phyloP scores from a whole-genome alignment of 2,888 invertebrate genomes.

The Tribolium freemani region DNA sequence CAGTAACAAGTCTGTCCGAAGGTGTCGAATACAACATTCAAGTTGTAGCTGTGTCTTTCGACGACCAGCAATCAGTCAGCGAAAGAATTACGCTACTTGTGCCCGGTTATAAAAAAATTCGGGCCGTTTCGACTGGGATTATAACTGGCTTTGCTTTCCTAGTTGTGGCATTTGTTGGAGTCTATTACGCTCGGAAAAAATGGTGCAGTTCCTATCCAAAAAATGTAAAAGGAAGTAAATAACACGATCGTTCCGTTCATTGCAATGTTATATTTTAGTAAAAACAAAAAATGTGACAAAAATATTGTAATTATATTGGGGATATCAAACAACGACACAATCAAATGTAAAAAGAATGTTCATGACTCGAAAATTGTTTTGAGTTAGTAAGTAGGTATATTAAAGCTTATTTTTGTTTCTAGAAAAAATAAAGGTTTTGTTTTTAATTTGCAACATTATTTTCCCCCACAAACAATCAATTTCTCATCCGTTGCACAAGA shows the following conservation, averaged over 20 bases:
- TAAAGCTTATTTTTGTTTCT: too few relatives aligned
- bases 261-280: background rate
- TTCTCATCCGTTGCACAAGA: too few relatives aligned
- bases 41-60: constrained; percentile 76
- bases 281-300: too few relatives aligned
- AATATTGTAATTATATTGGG: too few relatives aligned
- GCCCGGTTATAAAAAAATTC: constrained; percentile 79
- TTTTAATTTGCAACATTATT: too few relatives aligned
- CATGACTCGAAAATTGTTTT: too few relatives aligned
- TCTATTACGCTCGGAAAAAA: constrained; percentile 71
- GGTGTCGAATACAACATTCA: constrained; percentile 82
- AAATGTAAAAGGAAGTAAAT: constrained; percentile 32
- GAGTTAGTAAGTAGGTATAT: too few relatives aligned
- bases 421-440: too few relatives aligned
- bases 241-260: background rate
- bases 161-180: constrained; percentile 75
- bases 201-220: constrained; percentile 58
- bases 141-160: constrained; percentile 79
- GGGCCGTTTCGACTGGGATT: constrained; percentile 80
- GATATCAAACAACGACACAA: background rate
- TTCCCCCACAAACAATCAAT: too few relatives aligned
- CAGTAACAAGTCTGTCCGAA: constrained; percentile 80
- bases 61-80: constrained; percentile 75
- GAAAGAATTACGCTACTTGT: constrained; percentile 76
- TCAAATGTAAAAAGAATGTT: too few relatives aligned